Evolutionary conservation across 2,888 invertebrate species (phyloP).

Genomic region (Cremastobaeus sp.): DNA sequence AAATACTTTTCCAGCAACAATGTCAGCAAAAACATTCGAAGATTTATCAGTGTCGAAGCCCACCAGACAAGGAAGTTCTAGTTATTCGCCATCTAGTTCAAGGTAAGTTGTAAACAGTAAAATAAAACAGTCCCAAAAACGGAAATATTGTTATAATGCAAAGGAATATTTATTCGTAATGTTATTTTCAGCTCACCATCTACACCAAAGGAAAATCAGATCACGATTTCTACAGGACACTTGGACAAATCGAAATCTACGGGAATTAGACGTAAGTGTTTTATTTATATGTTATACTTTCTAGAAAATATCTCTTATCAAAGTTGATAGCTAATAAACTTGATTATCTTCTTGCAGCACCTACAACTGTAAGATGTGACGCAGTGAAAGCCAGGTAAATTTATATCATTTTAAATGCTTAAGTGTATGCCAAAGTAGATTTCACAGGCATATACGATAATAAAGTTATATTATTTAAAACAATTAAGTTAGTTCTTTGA

Average conservation of each 20-base stretch:
- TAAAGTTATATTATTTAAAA: no score
- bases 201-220: constrained; percentile 31
- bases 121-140: background rate
- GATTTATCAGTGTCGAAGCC: constrained; percentile 57
- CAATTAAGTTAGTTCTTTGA: no score
- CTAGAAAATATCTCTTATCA: background rate
- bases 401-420: no score
- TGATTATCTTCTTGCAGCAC: no score
- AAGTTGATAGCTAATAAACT: no score
- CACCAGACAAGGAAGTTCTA: constrained; percentile 38
- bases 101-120: constrained; percentile 22
- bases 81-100: constrained; percentile 26
- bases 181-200: constrained; percentile 36
- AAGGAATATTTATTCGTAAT: no score
- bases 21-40: constrained; percentile 51
- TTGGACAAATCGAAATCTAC: constrained; percentile 49
- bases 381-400: no score
- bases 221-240: constrained; percentile 32
- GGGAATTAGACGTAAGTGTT: constrained; percentile 58
- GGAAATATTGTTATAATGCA: background rate
- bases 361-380: no score
- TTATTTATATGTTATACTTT: background rate
- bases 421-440: no score
- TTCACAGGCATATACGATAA: no score
- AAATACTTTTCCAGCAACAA: constrained; percentile 22